Percentiles rank a stretch among this genome's conserved stretches.
Conservation (phyloP, 2,113 vertebrate species). For the Gavia stellata region DNA sequence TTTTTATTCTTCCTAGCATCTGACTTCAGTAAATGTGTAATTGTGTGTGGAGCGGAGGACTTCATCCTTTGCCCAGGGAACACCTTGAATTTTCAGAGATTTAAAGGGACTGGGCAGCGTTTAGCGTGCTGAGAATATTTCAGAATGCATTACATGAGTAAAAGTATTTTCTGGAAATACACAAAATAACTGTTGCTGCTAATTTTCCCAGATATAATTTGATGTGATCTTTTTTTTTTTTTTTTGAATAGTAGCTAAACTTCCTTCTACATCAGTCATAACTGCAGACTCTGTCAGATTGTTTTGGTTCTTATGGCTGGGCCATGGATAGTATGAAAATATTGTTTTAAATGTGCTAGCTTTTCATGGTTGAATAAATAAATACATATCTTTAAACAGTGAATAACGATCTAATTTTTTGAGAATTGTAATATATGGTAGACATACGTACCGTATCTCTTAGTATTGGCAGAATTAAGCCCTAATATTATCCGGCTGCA, state of each 20-base stretch:
- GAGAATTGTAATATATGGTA: background rate
- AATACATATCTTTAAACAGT: background rate
- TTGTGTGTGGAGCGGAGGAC: background rate
- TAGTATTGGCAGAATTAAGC: background rate
- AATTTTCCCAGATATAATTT: background rate
- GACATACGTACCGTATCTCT: background rate
- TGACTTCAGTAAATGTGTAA: background rate
- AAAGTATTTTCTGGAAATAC: background rate
- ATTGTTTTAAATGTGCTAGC: background rate
- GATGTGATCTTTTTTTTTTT: background rate
- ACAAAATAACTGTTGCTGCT: background rate
- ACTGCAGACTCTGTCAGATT: background rate
- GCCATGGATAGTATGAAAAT: background rate
- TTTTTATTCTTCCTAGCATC: background rate
- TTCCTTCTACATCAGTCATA: background rate
- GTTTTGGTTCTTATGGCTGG: background rate
- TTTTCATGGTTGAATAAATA: background rate
- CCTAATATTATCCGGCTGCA: background rate
- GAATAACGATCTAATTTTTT: background rate
- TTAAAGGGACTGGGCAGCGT: background rate
- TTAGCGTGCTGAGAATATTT: background rate
- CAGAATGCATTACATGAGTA: background rate
- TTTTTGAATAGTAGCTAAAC: background rate
- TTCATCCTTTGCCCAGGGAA: background rate
- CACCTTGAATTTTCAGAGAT: background rate